phyloP scores from a whole-genome alignment of 2,888 invertebrate species.

The Neria commutata region DNA sequence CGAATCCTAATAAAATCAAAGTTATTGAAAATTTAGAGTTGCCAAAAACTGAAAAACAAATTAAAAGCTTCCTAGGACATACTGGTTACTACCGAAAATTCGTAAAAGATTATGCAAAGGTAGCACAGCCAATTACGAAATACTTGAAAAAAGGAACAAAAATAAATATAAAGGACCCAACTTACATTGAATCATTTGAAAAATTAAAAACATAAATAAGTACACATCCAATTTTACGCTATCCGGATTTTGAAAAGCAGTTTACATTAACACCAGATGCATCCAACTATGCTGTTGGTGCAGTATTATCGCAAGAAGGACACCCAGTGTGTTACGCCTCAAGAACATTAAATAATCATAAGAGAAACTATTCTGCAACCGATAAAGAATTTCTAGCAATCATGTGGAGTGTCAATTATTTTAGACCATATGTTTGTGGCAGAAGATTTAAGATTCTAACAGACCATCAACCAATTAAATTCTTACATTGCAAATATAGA shows the following conservation, averaged over 20 bases:
- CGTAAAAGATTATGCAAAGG: too few species aligned
- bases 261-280: conserved; percentile 22
- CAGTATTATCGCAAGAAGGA: too few species aligned
- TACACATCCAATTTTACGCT: conserved; percentile 17
- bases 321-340: conserved; percentile 21
- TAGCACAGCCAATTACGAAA: too few species aligned
- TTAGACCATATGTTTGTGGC: conserved; percentile 15
- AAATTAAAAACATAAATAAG: conserved; percentile 23
- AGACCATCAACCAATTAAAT: conserved; percentile 23
- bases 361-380: conserved; percentile 15
- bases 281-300: too few species aligned
- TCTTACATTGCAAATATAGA: conserved; percentile 20
- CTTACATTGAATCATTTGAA: conserved; percentile 26
- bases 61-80: conserved; percentile 17
- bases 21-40: too few species aligned
- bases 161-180: conserved; percentile 11
- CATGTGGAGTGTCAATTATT: conserved; percentile 20
- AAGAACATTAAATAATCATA: conserved; percentile 16
- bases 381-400: conserved; percentile 21
- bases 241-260: conserved; percentile 14
- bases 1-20: conserved; percentile 1
- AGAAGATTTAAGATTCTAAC: conserved; percentile 19
- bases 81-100: conserved; percentile 20
- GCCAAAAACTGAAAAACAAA: conserved; percentile 18
- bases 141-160: conserved; percentile 8